Percentiles rank a stretch among this genome's conserved stretches.
These are phyloP conservation scores for Hycleus phaleratus DNA, from an alignment of 1,140 invertebrate genomes.

Conservation along the genomic window DNA sequence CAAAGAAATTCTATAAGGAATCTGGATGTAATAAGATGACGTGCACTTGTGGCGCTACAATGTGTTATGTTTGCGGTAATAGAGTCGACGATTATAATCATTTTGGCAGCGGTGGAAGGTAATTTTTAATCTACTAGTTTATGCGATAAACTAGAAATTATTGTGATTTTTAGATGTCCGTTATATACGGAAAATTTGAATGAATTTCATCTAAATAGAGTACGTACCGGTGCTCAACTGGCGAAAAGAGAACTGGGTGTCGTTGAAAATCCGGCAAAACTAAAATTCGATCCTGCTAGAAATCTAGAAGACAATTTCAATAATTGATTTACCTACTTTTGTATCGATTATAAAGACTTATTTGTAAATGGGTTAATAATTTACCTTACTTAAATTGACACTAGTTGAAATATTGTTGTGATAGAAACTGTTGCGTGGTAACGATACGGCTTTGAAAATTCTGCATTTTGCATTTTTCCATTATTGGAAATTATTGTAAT, in stretches of 20 bases:
- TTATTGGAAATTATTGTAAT: no score
- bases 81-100: slow-evolving; percentile 52
- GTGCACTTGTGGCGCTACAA: slow-evolving; percentile 57
- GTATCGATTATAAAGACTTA: background rate
- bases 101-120: slow-evolving; percentile 44
- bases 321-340: background rate
- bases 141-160: no score
- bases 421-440: no score
- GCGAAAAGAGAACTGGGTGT: slow-evolving; percentile 33
- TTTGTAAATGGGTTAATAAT: background rate
- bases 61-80: slow-evolving; percentile 61
- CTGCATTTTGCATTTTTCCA: no score
- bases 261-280: slow-evolving; percentile 11
- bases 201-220: slow-evolving; percentile 22
- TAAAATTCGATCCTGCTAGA: slow-evolving; percentile 34
- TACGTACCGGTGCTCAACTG: slow-evolving; percentile 22
- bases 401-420: no score
- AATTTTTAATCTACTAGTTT: slow-evolving; percentile 9
- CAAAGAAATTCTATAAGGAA: slow-evolving; percentile 53
- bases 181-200: slow-evolving; percentile 30
- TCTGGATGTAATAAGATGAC: slow-evolving; percentile 66
- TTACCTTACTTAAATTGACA: no score
- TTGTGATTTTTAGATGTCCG: slow-evolving; percentile 17
- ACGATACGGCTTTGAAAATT: no score
- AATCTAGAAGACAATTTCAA: slow-evolving; percentile 11